Conservation (phyloP, 35 echinoderm and acorn worm genomes). For the Apostichopus californicus region DNA sequence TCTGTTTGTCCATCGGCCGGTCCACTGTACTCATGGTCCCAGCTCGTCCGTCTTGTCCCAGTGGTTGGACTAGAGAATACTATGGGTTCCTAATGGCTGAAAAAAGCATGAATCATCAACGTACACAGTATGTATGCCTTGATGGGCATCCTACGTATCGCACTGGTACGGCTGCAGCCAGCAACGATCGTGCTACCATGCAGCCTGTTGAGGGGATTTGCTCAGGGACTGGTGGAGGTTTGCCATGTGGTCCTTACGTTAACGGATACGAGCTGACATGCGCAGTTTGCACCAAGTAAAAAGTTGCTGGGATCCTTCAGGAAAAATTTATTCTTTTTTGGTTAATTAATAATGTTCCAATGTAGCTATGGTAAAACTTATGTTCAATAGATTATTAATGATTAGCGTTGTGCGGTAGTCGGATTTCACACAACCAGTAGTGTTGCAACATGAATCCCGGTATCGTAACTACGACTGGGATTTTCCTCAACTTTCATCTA, state of each 20-base stretch:
- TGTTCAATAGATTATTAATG: no score
- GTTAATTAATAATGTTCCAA: no score
- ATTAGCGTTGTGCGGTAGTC: no score
- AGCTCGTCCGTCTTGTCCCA: constrained; percentile 45
- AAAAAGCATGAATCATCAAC: neutral
- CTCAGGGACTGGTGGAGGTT: neutral
- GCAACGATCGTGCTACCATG: neutral
- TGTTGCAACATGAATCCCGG: no score
- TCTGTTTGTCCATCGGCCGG: constrained; percentile 34
- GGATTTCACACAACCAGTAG: no score
- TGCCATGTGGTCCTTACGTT: neutral
- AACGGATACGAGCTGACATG: neutral
- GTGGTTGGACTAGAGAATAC: constrained; percentile 66
- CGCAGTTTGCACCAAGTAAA: constrained; percentile 7
- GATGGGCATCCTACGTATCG: neutral
- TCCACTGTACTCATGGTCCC: constrained; percentile 44
- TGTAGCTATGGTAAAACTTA: no score
- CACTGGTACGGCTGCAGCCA: neutral
- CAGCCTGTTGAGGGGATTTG: neutral
- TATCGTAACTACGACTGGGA: no score
- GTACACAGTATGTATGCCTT: neutral
- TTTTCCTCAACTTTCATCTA: no score
- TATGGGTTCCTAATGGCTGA: constrained; percentile 57
- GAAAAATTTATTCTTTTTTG: no score
- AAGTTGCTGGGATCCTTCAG: no score